A percentile compares a stretch with the other conserved stretches of the same genome.
These are phyloP conservation scores for Cepaea nemoralis DNA, from an alignment of 1,140 invertebrate genomes.

Conservation along the genomic window DNA sequence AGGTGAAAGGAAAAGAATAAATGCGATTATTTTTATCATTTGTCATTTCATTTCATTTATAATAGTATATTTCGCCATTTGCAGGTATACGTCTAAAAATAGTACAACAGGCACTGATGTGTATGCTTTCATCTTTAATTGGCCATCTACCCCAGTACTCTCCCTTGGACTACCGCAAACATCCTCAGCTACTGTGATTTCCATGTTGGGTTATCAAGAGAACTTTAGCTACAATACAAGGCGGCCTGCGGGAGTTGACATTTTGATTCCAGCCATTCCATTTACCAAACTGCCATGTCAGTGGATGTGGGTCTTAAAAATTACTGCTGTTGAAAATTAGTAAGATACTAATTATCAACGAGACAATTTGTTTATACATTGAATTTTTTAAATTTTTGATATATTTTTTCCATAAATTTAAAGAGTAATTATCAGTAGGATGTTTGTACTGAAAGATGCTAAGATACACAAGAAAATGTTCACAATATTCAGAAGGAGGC, in stretches of 20 bases:
- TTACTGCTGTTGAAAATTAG: conserved; percentile 44
- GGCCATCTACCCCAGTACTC: conserved; percentile 49
- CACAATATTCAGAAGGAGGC: too few relatives aligned
- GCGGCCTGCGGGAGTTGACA: conserved; percentile 45
- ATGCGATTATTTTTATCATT: too few relatives aligned
- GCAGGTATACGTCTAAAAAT: conserved; percentile 61
- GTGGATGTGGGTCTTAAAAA: conserved; percentile 60
- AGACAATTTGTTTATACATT: too few relatives aligned
- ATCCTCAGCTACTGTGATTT: conserved; percentile 50
- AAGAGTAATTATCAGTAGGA: too few relatives aligned
- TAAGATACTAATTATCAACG: background rate
- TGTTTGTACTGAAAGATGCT: too few relatives aligned
- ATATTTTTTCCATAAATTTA: too few relatives aligned
- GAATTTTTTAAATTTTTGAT: too few relatives aligned
- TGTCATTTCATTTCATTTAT: background rate
- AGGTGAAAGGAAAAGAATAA: too few relatives aligned
- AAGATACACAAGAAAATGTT: too few relatives aligned
- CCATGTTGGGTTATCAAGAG: conserved; percentile 53
- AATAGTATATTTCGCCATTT: conserved; percentile 20
- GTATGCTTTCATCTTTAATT: conserved; percentile 55
- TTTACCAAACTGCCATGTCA: conserved; percentile 57
- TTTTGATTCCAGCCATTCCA: conserved; percentile 54
- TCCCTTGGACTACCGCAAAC: conserved; percentile 53
- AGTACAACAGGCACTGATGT: conserved; percentile 35
- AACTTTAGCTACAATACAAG: conserved; percentile 48